Conservation (phyloP, 2,113 vertebrate genomes). For the Hypocryptadius cinnamomeus region DNA sequence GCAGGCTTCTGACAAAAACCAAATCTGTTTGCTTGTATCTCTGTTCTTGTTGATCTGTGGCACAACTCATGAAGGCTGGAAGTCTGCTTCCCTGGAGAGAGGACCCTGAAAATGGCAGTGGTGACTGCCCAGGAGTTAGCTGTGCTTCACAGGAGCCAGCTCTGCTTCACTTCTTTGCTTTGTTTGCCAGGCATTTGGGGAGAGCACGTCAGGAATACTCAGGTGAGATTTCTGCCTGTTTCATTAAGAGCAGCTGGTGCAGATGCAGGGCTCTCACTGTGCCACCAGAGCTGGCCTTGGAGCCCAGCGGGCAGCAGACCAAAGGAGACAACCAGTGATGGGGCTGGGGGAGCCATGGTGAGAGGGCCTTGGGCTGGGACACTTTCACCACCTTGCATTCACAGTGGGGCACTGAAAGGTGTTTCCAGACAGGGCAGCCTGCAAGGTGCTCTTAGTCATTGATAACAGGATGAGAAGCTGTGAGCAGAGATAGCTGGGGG, state of each 20-base stretch:
- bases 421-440: neutral
- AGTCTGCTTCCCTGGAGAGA: neutral
- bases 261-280: fast-evolving
- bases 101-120: neutral
- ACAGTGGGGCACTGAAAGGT: neutral
- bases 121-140: neutral
- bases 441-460: neutral
- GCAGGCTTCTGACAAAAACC: neutral
- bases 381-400: neutral
- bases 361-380: neutral
- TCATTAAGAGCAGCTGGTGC: neutral
- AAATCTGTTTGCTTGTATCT: neutral
- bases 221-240: neutral
- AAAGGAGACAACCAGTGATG: neutral
- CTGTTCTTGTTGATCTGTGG: neutral
- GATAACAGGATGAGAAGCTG: neutral
- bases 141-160: neutral
- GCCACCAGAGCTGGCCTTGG: fast-evolving
- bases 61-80: neutral
- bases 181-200: neutral
- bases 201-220: neutral
- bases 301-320: neutral
- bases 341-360: neutral
- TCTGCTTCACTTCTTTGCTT: neutral
- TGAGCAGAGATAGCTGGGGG: fast-evolving